Evolutionary conservation across 2,888 invertebrate species (phyloP).

Genomic region (Eucriotettix oculatus): DNA sequence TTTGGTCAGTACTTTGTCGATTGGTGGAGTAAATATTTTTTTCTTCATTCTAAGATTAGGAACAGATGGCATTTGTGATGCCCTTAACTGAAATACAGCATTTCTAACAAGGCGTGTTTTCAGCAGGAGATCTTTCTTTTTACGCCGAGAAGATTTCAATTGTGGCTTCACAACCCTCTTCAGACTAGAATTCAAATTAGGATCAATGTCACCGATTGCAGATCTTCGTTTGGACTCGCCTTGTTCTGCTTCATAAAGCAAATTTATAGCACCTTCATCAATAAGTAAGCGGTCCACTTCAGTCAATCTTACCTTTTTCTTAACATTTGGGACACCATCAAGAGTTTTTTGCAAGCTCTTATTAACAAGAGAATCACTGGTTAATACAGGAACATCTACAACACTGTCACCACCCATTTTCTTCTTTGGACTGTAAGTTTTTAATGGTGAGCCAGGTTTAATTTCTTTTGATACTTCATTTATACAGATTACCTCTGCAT

Average conservation of each 20-base stretch:
- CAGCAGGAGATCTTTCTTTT: slow-evolving; percentile 27
- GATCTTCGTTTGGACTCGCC: slow-evolving; percentile 19
- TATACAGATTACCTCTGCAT: neutral
- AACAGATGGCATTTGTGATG: slow-evolving; percentile 16
- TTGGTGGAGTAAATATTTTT: neutral
- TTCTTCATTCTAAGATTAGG: neutral
- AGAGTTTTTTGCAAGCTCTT: neutral
- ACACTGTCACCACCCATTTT: neutral
- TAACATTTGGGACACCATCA: slow-evolving; percentile 14
- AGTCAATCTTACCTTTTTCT: slow-evolving; percentile 40
- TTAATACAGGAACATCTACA: neutral
- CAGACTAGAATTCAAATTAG: slow-evolving; percentile 19
- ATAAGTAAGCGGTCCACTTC: slow-evolving; percentile 64
- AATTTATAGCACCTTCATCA: slow-evolving; percentile 76
- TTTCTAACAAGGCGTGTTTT: slow-evolving; percentile 46
- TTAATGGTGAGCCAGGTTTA: slow-evolving; percentile 1
- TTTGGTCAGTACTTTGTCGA: neutral
- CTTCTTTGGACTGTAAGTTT: slow-evolving; percentile 6
- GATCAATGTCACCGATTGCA: slow-evolving; percentile 13
- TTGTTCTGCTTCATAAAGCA: slow-evolving; percentile 61
- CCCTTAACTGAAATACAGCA: slow-evolving; percentile 34
- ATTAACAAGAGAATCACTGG: neutral
- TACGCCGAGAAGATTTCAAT: slow-evolving; percentile 14
- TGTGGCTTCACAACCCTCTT: slow-evolving; percentile 13
- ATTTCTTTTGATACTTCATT: neutral